Evolutionary conservation across 2,888 invertebrate species (phyloP).

Genomic region (Idaea straminata): DNA sequence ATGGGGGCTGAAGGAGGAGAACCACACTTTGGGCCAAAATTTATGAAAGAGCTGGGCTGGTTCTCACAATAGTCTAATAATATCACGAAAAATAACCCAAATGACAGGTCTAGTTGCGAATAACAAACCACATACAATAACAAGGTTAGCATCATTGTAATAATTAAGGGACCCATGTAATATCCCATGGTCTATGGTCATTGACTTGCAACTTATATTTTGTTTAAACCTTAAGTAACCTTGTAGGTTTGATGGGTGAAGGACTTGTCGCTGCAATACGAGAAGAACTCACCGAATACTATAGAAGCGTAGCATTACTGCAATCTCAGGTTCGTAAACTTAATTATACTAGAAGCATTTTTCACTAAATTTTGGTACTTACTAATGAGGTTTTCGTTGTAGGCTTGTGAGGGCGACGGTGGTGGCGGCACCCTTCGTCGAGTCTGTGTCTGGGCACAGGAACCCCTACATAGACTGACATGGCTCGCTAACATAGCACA

Average conservation of each 20-base stretch:
- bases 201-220: no score
- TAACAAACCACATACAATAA: no score
- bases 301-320: constrained; percentile 91
- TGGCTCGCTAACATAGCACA: constrained; percentile 92
- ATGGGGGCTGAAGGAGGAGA: no score
- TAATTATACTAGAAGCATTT: constrained; percentile 1
- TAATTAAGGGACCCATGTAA: no score
- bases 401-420: constrained; percentile 66
- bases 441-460: constrained; percentile 90
- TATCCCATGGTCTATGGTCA: no score
- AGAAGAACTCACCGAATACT: constrained; percentile 92
- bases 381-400: constrained; percentile 13
- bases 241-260: constrained; percentile 87
- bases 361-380: no score
- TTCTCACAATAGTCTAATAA: constrained; percentile 8
- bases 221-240: constrained; percentile 10
- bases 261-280: constrained; percentile 92
- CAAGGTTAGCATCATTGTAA: neutral
- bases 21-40: no score
- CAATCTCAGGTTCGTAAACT: constrained; percentile 87
- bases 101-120: no score
- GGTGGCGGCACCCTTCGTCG: constrained; percentile 84
- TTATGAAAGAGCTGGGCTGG: no score
- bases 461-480: constrained; percentile 89
- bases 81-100: no score